Conservation (phyloP, 2,113 vertebrate species). For the Scolopax mira region DNA sequence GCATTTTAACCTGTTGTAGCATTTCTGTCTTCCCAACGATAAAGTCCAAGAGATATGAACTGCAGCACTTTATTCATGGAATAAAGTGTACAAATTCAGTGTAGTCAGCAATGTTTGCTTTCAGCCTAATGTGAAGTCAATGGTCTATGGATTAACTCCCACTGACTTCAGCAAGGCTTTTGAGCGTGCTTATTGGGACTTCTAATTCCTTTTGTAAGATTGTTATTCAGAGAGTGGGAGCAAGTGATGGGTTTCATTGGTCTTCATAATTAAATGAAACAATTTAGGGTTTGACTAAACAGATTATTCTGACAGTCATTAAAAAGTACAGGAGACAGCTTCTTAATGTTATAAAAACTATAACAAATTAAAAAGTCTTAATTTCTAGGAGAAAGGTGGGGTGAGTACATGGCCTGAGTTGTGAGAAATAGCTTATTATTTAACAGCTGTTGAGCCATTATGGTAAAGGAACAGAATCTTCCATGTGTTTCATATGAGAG, state of each 20-base stretch:
- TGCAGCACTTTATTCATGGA: not conserved
- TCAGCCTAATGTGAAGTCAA: not conserved
- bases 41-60: conserved; percentile 75
- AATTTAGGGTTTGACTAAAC: not conserved
- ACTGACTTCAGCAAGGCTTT: not conserved
- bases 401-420: not conserved
- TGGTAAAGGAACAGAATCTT: not conserved
- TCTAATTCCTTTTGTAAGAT: not conserved
- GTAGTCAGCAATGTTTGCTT: not conserved
- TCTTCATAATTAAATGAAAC: not conserved
- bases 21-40: conserved; percentile 46
- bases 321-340: not conserved
- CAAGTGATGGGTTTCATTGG: not conserved
- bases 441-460: not conserved
- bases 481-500: not conserved
- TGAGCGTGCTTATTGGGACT: not conserved
- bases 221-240: not conserved
- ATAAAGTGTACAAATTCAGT: not conserved
- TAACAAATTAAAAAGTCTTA: not conserved
- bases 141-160: not conserved
- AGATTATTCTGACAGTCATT: not conserved
- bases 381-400: not conserved
- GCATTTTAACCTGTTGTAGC: conserved; percentile 69
- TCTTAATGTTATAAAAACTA: not conserved
- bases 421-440: not conserved